Base-by-base conservation (phyloP, 2,113 vertebrate species). In the Nesogale talazaci region DNA sequence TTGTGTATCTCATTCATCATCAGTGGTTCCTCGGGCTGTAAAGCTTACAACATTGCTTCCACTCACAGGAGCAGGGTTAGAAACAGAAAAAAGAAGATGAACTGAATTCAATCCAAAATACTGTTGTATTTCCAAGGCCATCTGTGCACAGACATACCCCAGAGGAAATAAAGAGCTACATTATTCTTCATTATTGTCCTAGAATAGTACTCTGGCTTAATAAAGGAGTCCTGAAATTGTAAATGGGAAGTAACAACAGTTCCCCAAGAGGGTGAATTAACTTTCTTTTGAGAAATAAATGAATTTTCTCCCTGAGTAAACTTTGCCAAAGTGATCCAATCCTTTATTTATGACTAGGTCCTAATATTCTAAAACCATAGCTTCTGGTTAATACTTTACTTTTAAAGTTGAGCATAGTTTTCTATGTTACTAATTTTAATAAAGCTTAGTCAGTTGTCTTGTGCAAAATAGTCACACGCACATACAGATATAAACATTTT, bases 161-260 rank as follows among this genome's bases (percentile, higher is more conserved):
- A 63, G 92, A 95, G 90, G 69, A 88, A 94, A 83, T 91, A 46
- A 78, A 93, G 61, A 78, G 27, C 69, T 61, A 34, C 46, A 89
- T 91, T 92, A 76, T 85, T 96, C 94, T 95, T 95, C 89, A 92
- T 82, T 92, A 96, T 86, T 90, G 75, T 61, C 63, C 75, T 91
- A 57, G 11, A 89, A 96, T 72, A 79, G 31, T 34, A 70, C 34
- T 89, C 89, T 88, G 87, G 84, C 85, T 89, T 94, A 92, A 94
- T 87, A 84, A 91, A 57, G 57, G 23, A 91, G 81, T 6, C 89
- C 34, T 94, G 91, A 89, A 94, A 94, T 88, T 86, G 16, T 91
- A 94, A 92, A 75, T 72, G 77, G 46, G 63, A 81, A 95, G 56
- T 57, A 92, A 42, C 34, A 93, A 89, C 84, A 78, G 61, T 84